Percentiles rank a stretch among this genome's conserved stretches.
These are phyloP conservation scores for Platerodrilus igneus DNA, from an alignment of 2,888 invertebrate species.

Conservation along the genomic window DNA sequence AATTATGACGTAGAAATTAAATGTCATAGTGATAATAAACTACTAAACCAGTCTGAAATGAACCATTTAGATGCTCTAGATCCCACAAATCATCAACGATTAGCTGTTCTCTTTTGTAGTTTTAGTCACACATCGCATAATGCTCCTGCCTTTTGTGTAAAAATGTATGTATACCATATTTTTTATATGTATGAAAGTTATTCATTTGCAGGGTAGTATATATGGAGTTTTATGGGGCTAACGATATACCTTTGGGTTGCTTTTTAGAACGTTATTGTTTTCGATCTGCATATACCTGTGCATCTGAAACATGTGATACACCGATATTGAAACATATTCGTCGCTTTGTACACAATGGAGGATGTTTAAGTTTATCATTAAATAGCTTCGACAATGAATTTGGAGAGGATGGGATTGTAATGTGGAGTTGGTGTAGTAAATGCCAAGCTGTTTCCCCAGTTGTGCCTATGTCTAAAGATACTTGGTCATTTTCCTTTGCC, in stretches of 20 bases:
- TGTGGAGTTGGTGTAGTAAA: constrained; percentile 80
- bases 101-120: constrained; percentile 87
- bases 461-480: constrained; percentile 69
- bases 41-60: constrained; percentile 28
- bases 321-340: constrained; percentile 85
- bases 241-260: constrained; percentile 91
- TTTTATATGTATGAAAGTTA: not conserved
- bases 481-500: constrained; percentile 82
- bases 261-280: constrained; percentile 93
- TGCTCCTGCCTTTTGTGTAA: constrained; percentile 83
- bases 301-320: constrained; percentile 70
- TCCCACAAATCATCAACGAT: constrained; percentile 76
- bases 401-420: constrained; percentile 58
- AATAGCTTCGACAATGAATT: constrained; percentile 55
- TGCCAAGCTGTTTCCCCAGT: constrained; percentile 67
- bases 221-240: constrained; percentile 93
- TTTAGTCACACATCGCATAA: constrained; percentile 71
- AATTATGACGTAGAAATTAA: constrained; percentile 1
- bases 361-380: constrained; percentile 75
- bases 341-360: constrained; percentile 85
- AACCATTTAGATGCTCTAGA: constrained; percentile 64
- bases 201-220: constrained; percentile 64
- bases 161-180: constrained; percentile 37
- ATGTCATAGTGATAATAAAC: not conserved
- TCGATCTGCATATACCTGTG: constrained; percentile 77